Base-by-base conservation (phyloP, 2,113 vertebrate species). In the Notiomystis cincta region DNA sequence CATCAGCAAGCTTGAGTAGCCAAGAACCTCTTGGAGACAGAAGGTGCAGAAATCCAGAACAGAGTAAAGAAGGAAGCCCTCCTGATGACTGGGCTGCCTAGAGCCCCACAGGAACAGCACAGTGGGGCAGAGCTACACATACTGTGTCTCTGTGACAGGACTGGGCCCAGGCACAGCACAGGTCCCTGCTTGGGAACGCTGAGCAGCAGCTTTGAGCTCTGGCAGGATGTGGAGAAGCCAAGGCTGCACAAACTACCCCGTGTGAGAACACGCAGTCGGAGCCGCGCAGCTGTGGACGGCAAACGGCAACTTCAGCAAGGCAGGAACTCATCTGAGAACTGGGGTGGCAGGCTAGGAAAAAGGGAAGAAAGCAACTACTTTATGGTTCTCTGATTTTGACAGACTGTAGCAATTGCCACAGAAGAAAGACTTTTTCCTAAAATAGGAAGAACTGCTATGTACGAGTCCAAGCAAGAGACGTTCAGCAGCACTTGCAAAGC, bases 91-190 rank as follows among this genome's bases (percentile, higher is more conserved):
- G 44, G 3, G 0, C 44, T 66, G 42, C 38, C 50, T 35, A 70
- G 51, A 86, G n/a, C 67, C 81, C 30, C 56, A 50, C 17, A 54
- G 82, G 91, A 65, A 17, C 76, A 47, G 51, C 2, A 13, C 58
- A 54, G 2, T 0, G 7, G 45, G 18, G 11, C 62, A 93, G 28
- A 71, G 80, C 42, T 18, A 23, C 2, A 1, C 57, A 16, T 3
- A 33, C 1, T n/a, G n/a, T n/a, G 0, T 14, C 31, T 27, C 33
- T 3, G 0, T 23, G 60, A 79, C 21, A 25, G 7, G 7, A 60
- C 3, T 20, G 53, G 75, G 47, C 60, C 15, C 64, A 44, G 81
- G 38, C 72, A 70, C 38, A 54, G 72, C 42, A 81, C 22, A 54
- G 23, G 33, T 15, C 24, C n/a, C 13, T 87, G 40, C 61, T 45